These are phyloP conservation scores for Halichoeres trimaculatus DNA, from an alignment of 2,113 vertebrate genomes.

Conservation along the genomic window DNA sequence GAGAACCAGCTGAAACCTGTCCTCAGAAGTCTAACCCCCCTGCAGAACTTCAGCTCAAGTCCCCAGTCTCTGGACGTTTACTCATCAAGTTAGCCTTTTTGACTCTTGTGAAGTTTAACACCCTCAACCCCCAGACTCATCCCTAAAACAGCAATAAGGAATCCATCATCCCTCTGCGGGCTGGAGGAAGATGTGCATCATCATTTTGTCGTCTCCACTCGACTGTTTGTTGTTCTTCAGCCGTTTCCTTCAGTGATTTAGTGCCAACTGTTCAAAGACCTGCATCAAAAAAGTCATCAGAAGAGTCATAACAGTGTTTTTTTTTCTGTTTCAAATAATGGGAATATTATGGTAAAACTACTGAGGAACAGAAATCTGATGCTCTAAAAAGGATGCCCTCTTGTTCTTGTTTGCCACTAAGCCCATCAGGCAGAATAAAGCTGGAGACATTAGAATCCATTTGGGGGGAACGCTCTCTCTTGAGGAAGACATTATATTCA, in stretches of 20 bases:
- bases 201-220: neutral
- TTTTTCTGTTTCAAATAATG: neutral
- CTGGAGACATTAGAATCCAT: constrained; percentile 38
- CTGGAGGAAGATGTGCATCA: neutral
- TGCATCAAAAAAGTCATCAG: neutral
- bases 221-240: neutral
- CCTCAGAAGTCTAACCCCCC: too few relatives aligned
- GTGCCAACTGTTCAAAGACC: neutral
- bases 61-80: neutral
- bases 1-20: too few relatives aligned
- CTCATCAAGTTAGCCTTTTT: neutral
- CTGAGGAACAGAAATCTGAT: neutral
- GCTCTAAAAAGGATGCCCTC: neutral
- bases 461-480: constrained; percentile 49
- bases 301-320: neutral
- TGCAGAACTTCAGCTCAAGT: neutral
- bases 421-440: constrained; percentile 21
- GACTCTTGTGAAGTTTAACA: neutral
- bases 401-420: neutral
- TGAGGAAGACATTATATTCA: constrained; percentile 58
- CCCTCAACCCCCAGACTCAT: neutral
- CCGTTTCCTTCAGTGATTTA: neutral
- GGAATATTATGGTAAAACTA: neutral
- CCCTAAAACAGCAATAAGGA: neutral
- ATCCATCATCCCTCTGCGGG: too few relatives aligned